Evolutionary conservation across 2,888 invertebrate genomes (phyloP), one percentile per base, ranked within the genome.

Genomic region (Ornithoptera priamus): DNA sequence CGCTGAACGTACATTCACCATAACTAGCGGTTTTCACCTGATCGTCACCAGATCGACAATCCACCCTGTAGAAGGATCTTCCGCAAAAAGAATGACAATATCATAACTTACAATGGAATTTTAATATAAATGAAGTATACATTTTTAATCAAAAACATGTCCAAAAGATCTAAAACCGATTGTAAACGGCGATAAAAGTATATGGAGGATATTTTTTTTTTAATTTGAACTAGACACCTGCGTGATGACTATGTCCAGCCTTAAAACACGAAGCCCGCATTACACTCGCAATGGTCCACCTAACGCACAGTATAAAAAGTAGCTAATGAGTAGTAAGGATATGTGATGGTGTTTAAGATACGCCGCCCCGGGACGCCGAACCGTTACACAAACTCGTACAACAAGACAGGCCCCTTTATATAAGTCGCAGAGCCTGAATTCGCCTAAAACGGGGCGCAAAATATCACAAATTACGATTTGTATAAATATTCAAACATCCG

Each of bases 321-420:
- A 82, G 88, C 89, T 81, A 90, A 87, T 86, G 87, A 89, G 85
- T 89, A 89, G 87, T 85, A 82, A 77, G 84, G 87, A 89, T 92
- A 92, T 92, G 92, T 92, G 89, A 89, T 87, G 46, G 88, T 88
- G 82, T 89, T 30, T 88, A 88, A 86, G 81, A 83, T 85, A 84
- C 81, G 81, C 75, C 64, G 69, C 72, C 73, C 80, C 79, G 77
- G 74, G 79, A 74, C 80, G 75, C 76, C 75, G 78, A 75, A 79
- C 73, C 72, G 77, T 77, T 79, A 77, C 77, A 77, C 77, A 74
- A 75, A 78, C 62, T 46, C 60, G 68, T 70, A 64, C 67, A 65
- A 73, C 67, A 53, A 66, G 42, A 60, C 42, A 20, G 56, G 17
- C 57, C 70, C 70, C 70, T 22, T 24, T n/a, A 17, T 2, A n/a